Percentiles rank a stretch among this genome's conserved stretches.
Evolutionary conservation across 2,888 invertebrate genomes (phyloP).

Genomic region (Cryptophagus acutangulus): DNA sequence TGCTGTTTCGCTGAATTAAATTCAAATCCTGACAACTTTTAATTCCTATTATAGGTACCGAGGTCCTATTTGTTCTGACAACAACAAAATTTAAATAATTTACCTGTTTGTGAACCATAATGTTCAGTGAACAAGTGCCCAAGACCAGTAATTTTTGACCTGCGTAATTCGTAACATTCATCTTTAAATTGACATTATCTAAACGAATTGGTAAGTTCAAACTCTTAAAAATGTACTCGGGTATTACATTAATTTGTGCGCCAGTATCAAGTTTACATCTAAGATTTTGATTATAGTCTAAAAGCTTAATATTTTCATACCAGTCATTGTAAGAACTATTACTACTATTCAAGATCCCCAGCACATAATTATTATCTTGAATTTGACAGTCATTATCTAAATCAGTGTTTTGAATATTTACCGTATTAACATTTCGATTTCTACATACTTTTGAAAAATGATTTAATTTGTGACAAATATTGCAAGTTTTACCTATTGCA

Average conservation of each 20-base stretch:
- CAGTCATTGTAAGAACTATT: too few species aligned
- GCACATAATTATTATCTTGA: too few species aligned
- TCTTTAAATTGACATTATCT: too few species aligned
- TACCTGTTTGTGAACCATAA: too few species aligned
- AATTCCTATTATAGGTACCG: neutral
- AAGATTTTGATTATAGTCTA: neutral
- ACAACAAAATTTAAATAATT: slow-evolving; percentile 2
- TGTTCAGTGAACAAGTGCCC: too few species aligned
- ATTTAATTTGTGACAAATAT: slow-evolving; percentile 1
- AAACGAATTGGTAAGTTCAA: too few species aligned
- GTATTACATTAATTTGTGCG: slow-evolving; percentile 4
- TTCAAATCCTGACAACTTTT: neutral
- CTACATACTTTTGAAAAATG: neutral
- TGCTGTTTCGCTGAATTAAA: neutral
- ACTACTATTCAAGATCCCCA: too few species aligned
- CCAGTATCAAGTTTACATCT: slow-evolving; percentile 6
- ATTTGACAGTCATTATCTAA: too few species aligned
- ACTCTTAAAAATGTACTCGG: slow-evolving; percentile 1
- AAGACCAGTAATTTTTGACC: too few species aligned
- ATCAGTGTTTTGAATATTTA: too few species aligned
- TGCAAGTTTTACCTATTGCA: neutral
- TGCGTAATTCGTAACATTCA: too few species aligned
- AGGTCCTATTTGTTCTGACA: neutral
- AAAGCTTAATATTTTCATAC: neutral
- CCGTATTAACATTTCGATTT: neutral